Evolutionary conservation across 2,113 vertebrate genomes (phyloP), one percentile per base, ranked within the genome.

Genomic region (Todiramphus chloris): DNA sequence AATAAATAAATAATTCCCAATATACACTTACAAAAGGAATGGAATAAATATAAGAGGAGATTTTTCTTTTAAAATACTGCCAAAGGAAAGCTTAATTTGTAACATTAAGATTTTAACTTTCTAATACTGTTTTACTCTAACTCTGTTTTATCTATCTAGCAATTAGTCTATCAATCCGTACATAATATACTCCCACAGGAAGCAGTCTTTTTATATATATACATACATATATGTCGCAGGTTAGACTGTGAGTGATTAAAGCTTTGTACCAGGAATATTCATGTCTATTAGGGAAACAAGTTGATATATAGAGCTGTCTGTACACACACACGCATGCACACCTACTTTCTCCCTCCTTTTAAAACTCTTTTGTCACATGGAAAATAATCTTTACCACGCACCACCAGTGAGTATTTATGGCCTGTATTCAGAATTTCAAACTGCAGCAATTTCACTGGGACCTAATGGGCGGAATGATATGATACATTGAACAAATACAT

Each of bases 141-240:
- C 88, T 98, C 92, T 73, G 76, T 90, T 98, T 97, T 95, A 97
- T 96, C 96, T 97, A 97, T 97, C 97, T 96, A 94, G 96, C 93
- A 98, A 98, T 98, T 97, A 97, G 95, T 90, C 97, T 96, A 95
- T 97, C 96, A 98, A 93, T 90, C 95, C 48, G 48, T 95, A 94
- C 83, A 94, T 77, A 97, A 97, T 88, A 91, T 69, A 97, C 92
- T 96, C 96, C 96, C 93, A 97, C 94, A 97, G 96, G 91, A 97
- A 97, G 94, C 43, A 85, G n/a, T 21, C 76, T 73, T 28, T 84
- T 55, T 85, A 51, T 69, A 83, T 86, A 59, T 60, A 9, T 31
- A 20, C 44, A 8, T 35, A 9, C 67, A 27, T 31, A 30, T 44
- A 9, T 74, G 4, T 95, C 30, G 48, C 95, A 83, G 90, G 85